Evolutionary conservation across 2,113 vertebrate species (phyloP), one percentile per base, ranked within the genome.

Genomic region (human): DNA sequence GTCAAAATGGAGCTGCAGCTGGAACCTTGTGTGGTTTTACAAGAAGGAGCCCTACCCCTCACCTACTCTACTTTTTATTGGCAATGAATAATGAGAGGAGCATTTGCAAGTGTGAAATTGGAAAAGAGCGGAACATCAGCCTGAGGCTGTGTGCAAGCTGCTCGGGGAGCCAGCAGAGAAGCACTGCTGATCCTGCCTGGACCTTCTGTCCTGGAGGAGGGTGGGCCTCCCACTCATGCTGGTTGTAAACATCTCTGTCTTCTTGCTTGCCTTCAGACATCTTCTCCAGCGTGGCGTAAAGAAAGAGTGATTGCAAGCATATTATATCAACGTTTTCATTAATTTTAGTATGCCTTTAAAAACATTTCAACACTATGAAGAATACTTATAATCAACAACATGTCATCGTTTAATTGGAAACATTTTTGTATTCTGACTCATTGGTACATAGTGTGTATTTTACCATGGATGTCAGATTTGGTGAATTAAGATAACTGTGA

Each of bases 401-500:
- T 72, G 14, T 35, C 43, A 72, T 10, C 22, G 5, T 89, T 72
- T 72, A 75, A 64, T 48, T 40, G n/a, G 22, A 81, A 84, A 70
- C 5, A 27, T 27, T 61, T 73, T 35, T 59, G 16, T 81, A 32
- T 59, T 10, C n/a, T 25, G 5, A 81, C 20, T 97, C 50, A 75
- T 10, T 78, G 43, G 35, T 23, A 57, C 11, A 32, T 8, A 68
- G 1, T 11, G 16, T 80, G 2, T 55, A 91, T 32, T 86, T 86
- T 89, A 64, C 4, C 86, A 61, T 1, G 75, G 30, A 17, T 59
- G 18, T 84, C 70, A 86, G 55, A 76, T 84, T 45, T 95, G 76
- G 20, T 35, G 45, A 88, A 94, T 61, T 80, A 55, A 91, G 59
- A 32, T 25, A 90, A 80, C 40, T 72, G 38, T 35, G 38, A 76